Evolutionary conservation across 2,797 vertebrate genomes (phyloP).

Genomic region (Eidolon dupreanum): DNA sequence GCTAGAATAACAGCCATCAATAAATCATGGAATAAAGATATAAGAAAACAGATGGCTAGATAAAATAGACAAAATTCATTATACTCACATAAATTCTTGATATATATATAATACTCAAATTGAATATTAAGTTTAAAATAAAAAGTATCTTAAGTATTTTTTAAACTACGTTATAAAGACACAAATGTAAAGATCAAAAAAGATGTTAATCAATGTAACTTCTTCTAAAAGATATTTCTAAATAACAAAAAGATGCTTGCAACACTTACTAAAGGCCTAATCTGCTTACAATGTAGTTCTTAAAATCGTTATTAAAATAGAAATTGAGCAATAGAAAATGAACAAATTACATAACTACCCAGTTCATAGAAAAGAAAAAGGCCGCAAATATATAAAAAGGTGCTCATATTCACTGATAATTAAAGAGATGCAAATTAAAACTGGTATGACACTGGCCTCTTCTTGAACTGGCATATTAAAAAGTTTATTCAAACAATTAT

Average conservation of each 20-base stretch:
- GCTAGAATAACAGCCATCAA: background rate
- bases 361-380: background rate
- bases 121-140: background rate
- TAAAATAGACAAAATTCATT: background rate
- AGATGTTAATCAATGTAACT: background rate
- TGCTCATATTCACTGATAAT: background rate
- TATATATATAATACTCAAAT: background rate
- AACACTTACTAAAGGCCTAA: background rate
- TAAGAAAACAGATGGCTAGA: background rate
- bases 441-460: background rate
- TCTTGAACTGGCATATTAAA: background rate
- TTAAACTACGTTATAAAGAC: background rate
- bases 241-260: background rate
- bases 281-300: background rate
- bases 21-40: background rate
- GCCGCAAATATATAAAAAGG: background rate
- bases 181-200: background rate
- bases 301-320: background rate
- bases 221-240: slow-evolving; percentile 3
- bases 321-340: background rate
- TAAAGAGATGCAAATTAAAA: background rate
- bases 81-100: background rate
- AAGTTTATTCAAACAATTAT: slow-evolving; percentile 3
- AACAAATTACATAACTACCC: background rate
- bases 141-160: background rate